Percentiles rank a stretch among this genome's conserved stretches.
Evolutionary conservation across 2,113 vertebrate species (phyloP).

Genomic region (Diadophis punctatus): DNA sequence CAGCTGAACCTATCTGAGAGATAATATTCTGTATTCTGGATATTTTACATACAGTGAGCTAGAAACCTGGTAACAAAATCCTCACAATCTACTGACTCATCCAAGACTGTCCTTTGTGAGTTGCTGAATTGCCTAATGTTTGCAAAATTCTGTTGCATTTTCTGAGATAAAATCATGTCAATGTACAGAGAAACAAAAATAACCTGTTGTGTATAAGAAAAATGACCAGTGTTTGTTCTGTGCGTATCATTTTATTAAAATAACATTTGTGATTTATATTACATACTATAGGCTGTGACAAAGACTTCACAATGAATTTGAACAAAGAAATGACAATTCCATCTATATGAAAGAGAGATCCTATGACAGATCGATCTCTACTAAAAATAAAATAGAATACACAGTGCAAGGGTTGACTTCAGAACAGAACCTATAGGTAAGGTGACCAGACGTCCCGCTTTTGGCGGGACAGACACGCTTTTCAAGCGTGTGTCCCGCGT

Average conservation of each 20-base stretch:
- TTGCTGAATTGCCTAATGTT: not conserved
- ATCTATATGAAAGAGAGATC: not conserved
- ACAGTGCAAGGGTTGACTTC: not conserved
- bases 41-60: not conserved
- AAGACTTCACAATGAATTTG: not conserved
- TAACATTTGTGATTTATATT: not conserved
- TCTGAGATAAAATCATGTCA: not conserved
- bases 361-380: not conserved
- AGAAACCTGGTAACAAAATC: not conserved
- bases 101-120: not conserved
- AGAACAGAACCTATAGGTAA: not conserved
- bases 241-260: constrained; percentile 1
- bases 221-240: not conserved
- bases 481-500: no score
- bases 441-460: no score
- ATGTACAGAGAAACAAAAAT: not conserved
- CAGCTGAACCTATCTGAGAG: not conserved
- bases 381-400: not conserved
- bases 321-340: not conserved
- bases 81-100: not conserved
- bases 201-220: not conserved
- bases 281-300: not conserved
- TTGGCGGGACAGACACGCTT: no score
- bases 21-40: not conserved
- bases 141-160: not conserved